Base-by-base conservation (phyloP, 1,140 invertebrate genomes). In the Theocolax elegans region DNA sequence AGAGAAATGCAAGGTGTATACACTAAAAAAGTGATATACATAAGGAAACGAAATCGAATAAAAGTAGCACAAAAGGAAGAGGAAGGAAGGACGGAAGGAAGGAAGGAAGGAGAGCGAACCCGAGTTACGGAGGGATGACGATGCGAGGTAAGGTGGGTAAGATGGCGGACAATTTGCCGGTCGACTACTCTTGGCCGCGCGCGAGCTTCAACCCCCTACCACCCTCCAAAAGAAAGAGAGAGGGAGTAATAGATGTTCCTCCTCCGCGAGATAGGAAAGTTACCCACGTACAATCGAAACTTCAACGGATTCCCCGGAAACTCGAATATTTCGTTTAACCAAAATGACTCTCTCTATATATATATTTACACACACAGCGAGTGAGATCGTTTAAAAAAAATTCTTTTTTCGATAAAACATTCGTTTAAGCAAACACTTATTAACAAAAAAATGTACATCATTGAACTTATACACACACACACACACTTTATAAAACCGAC, bases 161-260 rank as follows among this genome's bases (percentile, higher is more conserved):
- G 83, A 86, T 86, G 84, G 84, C 84, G 83, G 83, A 85, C 84
- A 86, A 86, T 86, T 86, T 86, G 83, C 84, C 83, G 82, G 83
- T 86, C 83, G 83, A 86, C 84, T 86, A 85, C 84, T 80, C 81
- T 81, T 82, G 76, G 80, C 79, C 83, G 79, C 80, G 82, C 79
- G 77, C 72, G 19, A n/a, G 19, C 77, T 80, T 81, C 79, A 79
- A 79, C 77, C 75, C 75, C 73, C 75, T 67, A 74, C 73, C 42
- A 15, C 17, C 23, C 40, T 46, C 53, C n/a, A n/a, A n/a, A n/a
- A n/a, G n/a, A n/a, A n/a, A n/a, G n/a, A n/a, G n/a, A n/a, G n/a
- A n/a, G n/a, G 73, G 77, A 74, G 76, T 85, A 85, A 85, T 85
- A 83, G 83, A 85, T 83, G 83, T 82, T 83, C 77, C 82, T 83